A percentile compares a stretch with the other conserved stretches of the same genome.
Evolutionary conservation across 2,113 vertebrate genomes (phyloP).

Genomic region (Thamnaconus septentrionalis): DNA sequence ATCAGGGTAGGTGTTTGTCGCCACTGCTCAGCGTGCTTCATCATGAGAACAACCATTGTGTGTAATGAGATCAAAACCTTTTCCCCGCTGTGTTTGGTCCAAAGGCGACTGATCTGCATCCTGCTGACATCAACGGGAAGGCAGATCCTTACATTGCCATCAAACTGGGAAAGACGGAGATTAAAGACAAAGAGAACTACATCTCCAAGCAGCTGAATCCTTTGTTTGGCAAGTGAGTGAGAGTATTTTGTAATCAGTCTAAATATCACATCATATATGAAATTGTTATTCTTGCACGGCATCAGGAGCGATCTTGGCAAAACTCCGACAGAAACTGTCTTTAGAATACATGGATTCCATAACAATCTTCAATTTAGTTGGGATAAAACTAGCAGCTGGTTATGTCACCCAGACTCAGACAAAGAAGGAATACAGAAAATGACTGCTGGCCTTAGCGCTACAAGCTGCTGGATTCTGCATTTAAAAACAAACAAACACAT

Average conservation of each 20-base stretch:
- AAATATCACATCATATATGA: too few relatives aligned
- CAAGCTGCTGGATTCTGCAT: too few relatives aligned
- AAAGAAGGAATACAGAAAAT: too few relatives aligned
- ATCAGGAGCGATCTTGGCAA: too few relatives aligned
- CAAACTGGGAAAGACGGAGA: slow-evolving; percentile 90
- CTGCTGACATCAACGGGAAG: slow-evolving; percentile 97
- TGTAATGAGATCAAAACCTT: neutral
- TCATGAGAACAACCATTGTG: neutral
- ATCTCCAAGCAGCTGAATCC: slow-evolving; percentile 98
- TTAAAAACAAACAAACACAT: too few relatives aligned
- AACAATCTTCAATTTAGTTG: too few relatives aligned
- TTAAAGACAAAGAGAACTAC: slow-evolving; percentile 98
- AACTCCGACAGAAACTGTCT: too few relatives aligned
- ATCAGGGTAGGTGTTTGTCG: slow-evolving; percentile 82
- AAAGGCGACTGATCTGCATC: slow-evolving; percentile 94
- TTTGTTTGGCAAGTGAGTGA: slow-evolving; percentile 93
- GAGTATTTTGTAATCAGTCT: neutral
- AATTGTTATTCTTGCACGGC: too few relatives aligned
- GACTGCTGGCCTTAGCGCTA: too few relatives aligned
- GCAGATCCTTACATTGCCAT: slow-evolving; percentile 95
- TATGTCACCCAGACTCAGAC: too few relatives aligned
- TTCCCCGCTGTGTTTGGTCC: neutral
- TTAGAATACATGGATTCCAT: too few relatives aligned
- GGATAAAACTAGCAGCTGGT: too few relatives aligned
- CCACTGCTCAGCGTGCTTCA: neutral